phyloP scores from a whole-genome alignment of 64 coral and sea anemone species.

The Platygyra sinensis region DNA sequence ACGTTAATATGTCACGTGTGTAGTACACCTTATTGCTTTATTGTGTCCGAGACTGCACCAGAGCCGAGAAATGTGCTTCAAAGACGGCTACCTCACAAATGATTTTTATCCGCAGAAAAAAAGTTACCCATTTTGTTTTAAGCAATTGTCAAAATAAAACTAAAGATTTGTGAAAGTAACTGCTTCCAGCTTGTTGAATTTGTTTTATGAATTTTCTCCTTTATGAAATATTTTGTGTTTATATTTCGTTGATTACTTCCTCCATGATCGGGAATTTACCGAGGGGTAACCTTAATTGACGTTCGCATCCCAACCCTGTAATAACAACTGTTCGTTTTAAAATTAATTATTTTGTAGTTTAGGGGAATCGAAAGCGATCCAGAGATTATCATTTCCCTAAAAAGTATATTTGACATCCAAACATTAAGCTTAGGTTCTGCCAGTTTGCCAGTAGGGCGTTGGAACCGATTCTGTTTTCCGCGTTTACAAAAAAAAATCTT shows the following conservation, averaged over 20 bases:
- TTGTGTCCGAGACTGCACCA: not conserved
- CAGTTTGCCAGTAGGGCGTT: too few relatives aligned
- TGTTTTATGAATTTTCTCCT: not conserved
- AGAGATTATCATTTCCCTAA: too few relatives aligned
- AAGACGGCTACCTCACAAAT: not conserved
- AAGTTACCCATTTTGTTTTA: conserved; percentile 46
- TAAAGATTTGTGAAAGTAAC: conserved; percentile 23
- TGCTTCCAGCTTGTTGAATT: not conserved
- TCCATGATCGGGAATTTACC: too few relatives aligned
- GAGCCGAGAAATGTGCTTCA: not conserved
- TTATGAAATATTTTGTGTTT: not conserved
- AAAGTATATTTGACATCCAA: too few relatives aligned
- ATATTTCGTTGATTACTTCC: not conserved
- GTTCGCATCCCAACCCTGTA: too few relatives aligned
- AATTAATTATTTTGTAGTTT: too few relatives aligned
- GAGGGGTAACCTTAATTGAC: too few relatives aligned
- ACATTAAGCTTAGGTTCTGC: too few relatives aligned
- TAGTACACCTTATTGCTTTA: not conserved
- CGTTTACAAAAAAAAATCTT: too few relatives aligned
- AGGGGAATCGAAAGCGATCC: too few relatives aligned
- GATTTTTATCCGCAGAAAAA: not conserved
- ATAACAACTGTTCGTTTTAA: too few relatives aligned
- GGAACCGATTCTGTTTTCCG: too few relatives aligned
- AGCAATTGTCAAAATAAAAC: conserved; percentile 45
- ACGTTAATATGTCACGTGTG: not conserved